Percentiles rank a stretch among this genome's conserved stretches.
Conservation (phyloP, 2,888 invertebrate species). For the Corythucha ciliata region DNA sequence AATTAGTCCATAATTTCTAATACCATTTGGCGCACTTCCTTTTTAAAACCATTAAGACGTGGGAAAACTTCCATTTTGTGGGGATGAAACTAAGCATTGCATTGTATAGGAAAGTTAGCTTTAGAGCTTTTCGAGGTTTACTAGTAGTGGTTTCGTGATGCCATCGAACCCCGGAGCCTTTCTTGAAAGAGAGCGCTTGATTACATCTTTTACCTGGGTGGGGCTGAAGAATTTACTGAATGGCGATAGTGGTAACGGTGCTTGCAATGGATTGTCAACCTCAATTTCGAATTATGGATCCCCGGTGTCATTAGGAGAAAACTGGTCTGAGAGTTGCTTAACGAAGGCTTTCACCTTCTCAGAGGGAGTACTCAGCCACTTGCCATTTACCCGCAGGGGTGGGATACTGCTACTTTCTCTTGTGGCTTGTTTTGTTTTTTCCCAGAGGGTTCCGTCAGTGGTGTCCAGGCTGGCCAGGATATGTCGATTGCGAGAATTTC, state of each 20-base stretch:
- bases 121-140: too few relatives aligned
- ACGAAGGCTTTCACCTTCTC: slow-evolving; percentile 14
- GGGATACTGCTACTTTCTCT: slow-evolving; percentile 7
- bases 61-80: too few relatives aligned
- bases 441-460: slow-evolving; percentile 1
- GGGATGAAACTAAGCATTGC: too few relatives aligned
- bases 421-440: slow-evolving; percentile 1
- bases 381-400: slow-evolving; percentile 3
- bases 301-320: background rate
- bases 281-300: background rate
- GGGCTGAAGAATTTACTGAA: slow-evolving; percentile 11
- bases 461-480: slow-evolving; percentile 1
- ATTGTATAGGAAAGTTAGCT: too few relatives aligned
- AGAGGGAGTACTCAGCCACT: background rate
- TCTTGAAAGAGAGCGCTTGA: too few relatives aligned
- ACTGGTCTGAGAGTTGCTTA: background rate
- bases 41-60: too few relatives aligned
- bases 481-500: background rate
- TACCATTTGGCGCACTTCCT: too few relatives aligned
- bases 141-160: too few relatives aligned
- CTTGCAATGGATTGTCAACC: background rate
- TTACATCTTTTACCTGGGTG: too few relatives aligned
- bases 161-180: too few relatives aligned
- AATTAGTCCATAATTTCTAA: too few relatives aligned
- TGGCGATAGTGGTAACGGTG: slow-evolving; percentile 6